Evolutionary conservation across 2,113 vertebrate species (phyloP), one percentile per base, ranked within the genome.

Genomic region (Myrmophylax atrothorax): DNA sequence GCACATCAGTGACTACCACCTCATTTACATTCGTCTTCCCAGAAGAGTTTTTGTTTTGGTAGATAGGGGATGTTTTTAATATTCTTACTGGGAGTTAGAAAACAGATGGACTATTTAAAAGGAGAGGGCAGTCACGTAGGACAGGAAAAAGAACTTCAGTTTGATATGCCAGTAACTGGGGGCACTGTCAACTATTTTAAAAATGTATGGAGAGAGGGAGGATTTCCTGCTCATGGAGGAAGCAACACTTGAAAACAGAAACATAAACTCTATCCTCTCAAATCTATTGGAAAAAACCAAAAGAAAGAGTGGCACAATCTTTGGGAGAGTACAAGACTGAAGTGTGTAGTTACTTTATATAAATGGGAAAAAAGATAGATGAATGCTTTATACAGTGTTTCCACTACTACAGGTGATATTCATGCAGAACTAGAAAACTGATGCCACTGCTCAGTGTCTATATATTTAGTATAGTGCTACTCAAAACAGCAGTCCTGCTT

Each of bases 121-220:
- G 49, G n/a, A 66, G 74, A 87, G 74, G 40, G 89, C 19, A 90
- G 87, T 94, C 81, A 92, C 11, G 6, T 82, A 95, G 80, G 84
- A 91, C 93, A 93, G 93, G 89, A 97, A 93, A 82, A 95, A 94
- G 67, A 96, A 58, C 60, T 93, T 89, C 77, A 91, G 37, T 94
- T 91, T 89, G 58, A 96, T 89, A 64, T 33, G 69, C 81, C 73
- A 38, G 82, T 96, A 95, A 73, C 12, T 76, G 70, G 74, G 69
- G 74, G 46, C 73, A 76, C 89, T 91, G 93, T 62, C 84, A 95
- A 69, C 86, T 95, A 76, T 91, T 97, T 84, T 84, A 76, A 82
- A 96, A 95, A 89, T 1, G 15, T 68, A 74, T 53, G 47, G 62
- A 84, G 53, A 25, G 87, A 94, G 72, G 37, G 86, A 95, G 91